A percentile compares a stretch with the other conserved stretches of the same genome.
Evolutionary conservation across 2,113 vertebrate species (phyloP).

Genomic region (Charina bottae): DNA sequence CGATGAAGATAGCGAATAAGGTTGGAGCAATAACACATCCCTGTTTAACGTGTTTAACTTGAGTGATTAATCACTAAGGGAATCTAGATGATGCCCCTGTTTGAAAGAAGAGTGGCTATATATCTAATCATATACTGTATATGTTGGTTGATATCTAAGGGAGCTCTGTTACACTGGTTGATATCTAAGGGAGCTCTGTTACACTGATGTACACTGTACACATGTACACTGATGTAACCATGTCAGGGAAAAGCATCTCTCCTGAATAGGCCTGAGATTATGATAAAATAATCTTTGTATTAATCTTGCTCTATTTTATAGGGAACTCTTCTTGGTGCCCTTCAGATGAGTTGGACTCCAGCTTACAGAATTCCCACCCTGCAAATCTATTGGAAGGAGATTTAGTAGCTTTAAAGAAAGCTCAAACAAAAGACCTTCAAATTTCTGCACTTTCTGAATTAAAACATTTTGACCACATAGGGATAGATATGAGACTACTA

Average conservation of each 20-base stretch:
- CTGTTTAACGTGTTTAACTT: too few relatives aligned
- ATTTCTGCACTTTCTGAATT: neutral
- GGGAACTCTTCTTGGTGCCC: neutral
- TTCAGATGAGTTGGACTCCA: neutral
- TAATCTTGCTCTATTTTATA: neutral
- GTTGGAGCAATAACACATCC: too few relatives aligned
- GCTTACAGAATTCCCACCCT: neutral
- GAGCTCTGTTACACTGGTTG: neutral
- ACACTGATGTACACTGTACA: too few relatives aligned
- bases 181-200: neutral
- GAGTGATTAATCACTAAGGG: neutral
- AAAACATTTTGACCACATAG: neutral
- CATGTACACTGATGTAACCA: neutral
- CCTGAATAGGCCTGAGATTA: neutral
- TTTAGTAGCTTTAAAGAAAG: neutral
- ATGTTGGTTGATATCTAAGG: neutral
- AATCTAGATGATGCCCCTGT: neutral
- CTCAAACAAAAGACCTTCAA: neutral
- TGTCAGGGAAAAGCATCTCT: neutral
- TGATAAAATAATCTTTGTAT: neutral
- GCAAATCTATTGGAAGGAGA: neutral
- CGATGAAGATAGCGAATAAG: too few relatives aligned
- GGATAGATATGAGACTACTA: neutral
- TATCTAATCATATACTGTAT: neutral
- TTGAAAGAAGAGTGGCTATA: neutral